Evolutionary conservation across 2,888 invertebrate species (phyloP).

Genomic region (Seladonia tumulorum): DNA sequence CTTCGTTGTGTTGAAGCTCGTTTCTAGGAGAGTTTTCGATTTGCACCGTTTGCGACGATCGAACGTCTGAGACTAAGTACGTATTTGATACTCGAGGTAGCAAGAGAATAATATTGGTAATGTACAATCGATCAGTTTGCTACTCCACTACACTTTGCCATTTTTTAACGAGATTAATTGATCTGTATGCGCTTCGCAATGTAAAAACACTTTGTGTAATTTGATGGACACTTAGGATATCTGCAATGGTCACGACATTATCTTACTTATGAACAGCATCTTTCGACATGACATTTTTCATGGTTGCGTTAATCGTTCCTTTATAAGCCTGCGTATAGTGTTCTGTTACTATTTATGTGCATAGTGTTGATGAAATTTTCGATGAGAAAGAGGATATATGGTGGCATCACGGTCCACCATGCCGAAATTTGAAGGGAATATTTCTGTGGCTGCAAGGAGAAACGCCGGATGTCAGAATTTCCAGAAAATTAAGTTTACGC

Average conservation of each 20-base stretch:
- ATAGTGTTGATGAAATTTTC: too few species aligned
- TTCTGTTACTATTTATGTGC: too few species aligned
- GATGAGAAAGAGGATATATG: too few species aligned
- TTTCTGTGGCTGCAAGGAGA: not conserved
- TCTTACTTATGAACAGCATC: conserved; percentile 22
- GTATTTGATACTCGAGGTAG: not conserved
- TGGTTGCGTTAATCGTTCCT: not conserved
- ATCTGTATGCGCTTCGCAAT: not conserved
- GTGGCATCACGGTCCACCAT: not conserved
- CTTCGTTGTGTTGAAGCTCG: not conserved
- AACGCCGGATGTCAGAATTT: too few species aligned
- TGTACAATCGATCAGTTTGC: conserved; percentile 14
- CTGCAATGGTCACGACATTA: conserved; percentile 31
- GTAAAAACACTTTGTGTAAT: not conserved
- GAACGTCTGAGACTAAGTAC: conserved; percentile 24
- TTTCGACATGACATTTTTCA: not conserved
- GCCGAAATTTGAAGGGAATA: not conserved
- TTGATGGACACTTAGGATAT: not conserved
- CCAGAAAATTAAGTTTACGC: too few species aligned
- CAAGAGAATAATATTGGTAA: conserved; percentile 31
- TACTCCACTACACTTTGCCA: conserved; percentile 37
- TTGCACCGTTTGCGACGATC: not conserved
- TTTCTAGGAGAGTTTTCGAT: not conserved
- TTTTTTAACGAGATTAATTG: conserved; percentile 28
- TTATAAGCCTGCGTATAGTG: not conserved